A percentile compares a stretch with the other conserved stretches of the same genome.
Conservation (phyloP, 2,797 vertebrate species). For the Psittacula derbiana region DNA sequence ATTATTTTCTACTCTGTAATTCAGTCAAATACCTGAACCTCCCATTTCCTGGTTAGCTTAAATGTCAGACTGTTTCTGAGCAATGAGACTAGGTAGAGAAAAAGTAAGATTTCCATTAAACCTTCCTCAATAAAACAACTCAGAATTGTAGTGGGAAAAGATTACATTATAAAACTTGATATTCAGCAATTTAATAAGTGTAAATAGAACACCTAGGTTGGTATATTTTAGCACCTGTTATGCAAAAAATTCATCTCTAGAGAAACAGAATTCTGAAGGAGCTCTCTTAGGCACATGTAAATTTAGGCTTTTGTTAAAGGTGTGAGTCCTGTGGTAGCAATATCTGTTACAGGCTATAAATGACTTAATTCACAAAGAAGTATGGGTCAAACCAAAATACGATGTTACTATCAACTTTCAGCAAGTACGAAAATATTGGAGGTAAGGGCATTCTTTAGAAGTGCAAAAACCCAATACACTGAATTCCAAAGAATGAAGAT, state of each 20-base stretch:
- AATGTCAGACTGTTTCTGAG: not conserved
- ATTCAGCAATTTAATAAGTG: not conserved
- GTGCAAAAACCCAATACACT: fast-evolving
- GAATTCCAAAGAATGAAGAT: not conserved
- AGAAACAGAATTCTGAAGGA: not conserved
- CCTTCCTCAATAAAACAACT: not conserved
- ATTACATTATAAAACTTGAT: not conserved
- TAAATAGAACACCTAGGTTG: not conserved
- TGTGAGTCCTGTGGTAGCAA: not conserved
- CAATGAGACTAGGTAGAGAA: not conserved
- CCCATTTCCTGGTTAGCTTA: not conserved
- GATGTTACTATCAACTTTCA: not conserved
- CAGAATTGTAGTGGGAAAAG: not conserved
- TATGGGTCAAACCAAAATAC: not conserved
- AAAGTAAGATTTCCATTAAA: not conserved
- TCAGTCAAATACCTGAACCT: not conserved
- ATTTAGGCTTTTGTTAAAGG: not conserved
- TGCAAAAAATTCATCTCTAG: not conserved
- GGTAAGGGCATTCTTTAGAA: not conserved
- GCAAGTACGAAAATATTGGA: not conserved
- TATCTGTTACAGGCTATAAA: not conserved
- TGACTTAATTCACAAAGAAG: not conserved
- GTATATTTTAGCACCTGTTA: not conserved
- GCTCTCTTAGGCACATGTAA: not conserved
- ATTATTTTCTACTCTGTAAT: not conserved